phyloP scores from a whole-genome alignment of 2,888 invertebrate species.

The Temnothorax rugatulus region DNA sequence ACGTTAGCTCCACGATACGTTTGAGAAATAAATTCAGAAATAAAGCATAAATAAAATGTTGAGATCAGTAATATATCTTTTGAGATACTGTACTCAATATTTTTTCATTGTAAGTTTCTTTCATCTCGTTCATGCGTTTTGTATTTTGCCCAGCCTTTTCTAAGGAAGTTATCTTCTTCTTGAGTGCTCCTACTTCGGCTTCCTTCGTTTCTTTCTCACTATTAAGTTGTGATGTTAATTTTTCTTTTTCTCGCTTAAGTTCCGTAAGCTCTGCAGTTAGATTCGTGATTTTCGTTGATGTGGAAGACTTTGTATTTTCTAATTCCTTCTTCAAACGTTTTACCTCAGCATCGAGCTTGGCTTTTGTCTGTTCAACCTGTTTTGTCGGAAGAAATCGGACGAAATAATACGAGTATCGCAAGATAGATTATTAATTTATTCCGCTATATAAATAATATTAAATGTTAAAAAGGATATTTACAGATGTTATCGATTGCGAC shows the following conservation, averaged over 20 bases:
- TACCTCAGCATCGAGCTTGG: conserved; percentile 88
- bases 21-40: conserved; percentile 12
- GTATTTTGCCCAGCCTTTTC: conserved; percentile 89
- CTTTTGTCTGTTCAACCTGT: conserved; percentile 88
- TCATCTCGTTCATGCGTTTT: conserved; percentile 90
- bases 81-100: conserved; percentile 89
- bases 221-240: conserved; percentile 90
- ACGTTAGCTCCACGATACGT: conserved; percentile 14
- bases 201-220: conserved; percentile 93
- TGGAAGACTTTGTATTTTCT: conserved; percentile 86
- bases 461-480: conserved; percentile 69
- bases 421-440: conserved; percentile 24
- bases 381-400: not conserved
- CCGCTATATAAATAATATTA: conserved; percentile 29
- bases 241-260: conserved; percentile 89
- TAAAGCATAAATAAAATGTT: conserved; percentile 51
- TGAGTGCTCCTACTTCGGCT: conserved; percentile 91
- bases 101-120: conserved; percentile 90
- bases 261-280: conserved; percentile 87
- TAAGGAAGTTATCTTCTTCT: conserved; percentile 90
- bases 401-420: not conserved
- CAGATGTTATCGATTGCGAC: conserved; percentile 81
- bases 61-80: conserved; percentile 65
- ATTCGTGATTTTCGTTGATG: conserved; percentile 86
- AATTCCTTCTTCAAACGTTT: conserved; percentile 89